Evolutionary conservation across 92 coral and sea anemone species (phyloP), one percentile per base, ranked within the genome.

Genomic region (Porites divaricata): DNA sequence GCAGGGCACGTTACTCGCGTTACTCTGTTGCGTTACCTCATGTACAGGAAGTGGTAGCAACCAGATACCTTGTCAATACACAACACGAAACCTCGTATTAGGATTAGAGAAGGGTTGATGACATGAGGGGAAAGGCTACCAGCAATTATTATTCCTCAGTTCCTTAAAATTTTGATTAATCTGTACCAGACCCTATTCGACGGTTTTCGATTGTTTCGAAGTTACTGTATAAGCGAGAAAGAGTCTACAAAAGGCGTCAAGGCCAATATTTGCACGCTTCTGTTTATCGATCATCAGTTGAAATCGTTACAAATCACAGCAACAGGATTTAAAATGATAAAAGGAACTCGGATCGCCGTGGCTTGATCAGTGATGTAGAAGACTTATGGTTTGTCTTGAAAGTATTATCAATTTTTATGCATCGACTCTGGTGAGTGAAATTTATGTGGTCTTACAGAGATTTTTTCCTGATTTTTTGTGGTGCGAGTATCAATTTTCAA

Each of bases 81-180:
- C 66, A 79, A 79, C 76, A 67, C 14, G 75, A 80, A 80, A 70
- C 76, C 64, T 78, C 82, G 58, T 28, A 72, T 78, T 78, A 28
- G 13, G 41, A 9, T 45, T 7, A 52, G 67, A 9, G n/a, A 56
- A 51, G 65, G 7, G 65, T 23, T 8, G n/a, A 15, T 62, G 26
- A 10, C 57, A 68, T 80, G 67, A 80, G 85, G 54, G 67, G 76
- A 76, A 68, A 70, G 56, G 56, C 17, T 28, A 75, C 65, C 83
- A 57, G 82, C 49, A 50, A 53, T 13, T 3, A 9, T 69, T 26
- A 13, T 13, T 25, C 5, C 24, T 7, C 35, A 66, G 22, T 17
- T 20, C 56, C 23, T 8, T 19, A 16, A 4, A 54, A 28, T 64
- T 77, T 41, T 10, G 41, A 77, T n/a, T n/a, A 10, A 26, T 48